phyloP scores from a whole-genome alignment of 1,140 invertebrate species.

The Paralvinella palmiformis region DNA sequence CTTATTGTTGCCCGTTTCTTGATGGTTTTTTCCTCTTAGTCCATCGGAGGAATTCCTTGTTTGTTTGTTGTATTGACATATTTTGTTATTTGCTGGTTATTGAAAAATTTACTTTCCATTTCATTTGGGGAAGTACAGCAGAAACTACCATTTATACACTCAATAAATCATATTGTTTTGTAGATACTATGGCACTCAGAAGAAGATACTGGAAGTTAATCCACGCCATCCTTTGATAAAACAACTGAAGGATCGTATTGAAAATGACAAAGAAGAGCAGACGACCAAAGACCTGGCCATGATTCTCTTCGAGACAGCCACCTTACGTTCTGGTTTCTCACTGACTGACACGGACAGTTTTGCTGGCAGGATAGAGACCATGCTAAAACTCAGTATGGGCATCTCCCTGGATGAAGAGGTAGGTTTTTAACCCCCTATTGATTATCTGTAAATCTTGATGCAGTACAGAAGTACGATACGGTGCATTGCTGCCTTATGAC shows the following conservation, averaged over 20 bases:
- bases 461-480: not conserved
- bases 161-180: too few species aligned
- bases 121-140: too few species aligned
- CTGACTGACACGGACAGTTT: slow-evolving; percentile 80
- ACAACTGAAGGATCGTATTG: slow-evolving; percentile 78
- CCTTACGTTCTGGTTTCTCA: slow-evolving; percentile 83
- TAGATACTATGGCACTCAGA: slow-evolving; percentile 87
- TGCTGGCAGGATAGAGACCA: slow-evolving; percentile 77
- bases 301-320: slow-evolving; percentile 87
- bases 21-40: too few species aligned
- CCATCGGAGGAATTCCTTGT: too few species aligned
- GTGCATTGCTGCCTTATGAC: not conserved
- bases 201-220: slow-evolving; percentile 97
- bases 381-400: slow-evolving; percentile 67
- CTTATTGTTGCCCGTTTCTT: too few species aligned
- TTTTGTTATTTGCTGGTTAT: too few species aligned
- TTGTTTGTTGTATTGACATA: too few species aligned
- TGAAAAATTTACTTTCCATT: too few species aligned
- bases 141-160: too few species aligned
- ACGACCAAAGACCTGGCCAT: slow-evolving; percentile 79
- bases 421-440: slow-evolving; percentile 9
- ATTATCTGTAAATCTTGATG: not conserved
- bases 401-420: slow-evolving; percentile 67
- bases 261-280: slow-evolving; percentile 60
- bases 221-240: slow-evolving; percentile 92